These are phyloP conservation scores for Typhlomys cinereus DNA, from an alignment of 2,113 vertebrate species.

Conservation along the genomic window DNA sequence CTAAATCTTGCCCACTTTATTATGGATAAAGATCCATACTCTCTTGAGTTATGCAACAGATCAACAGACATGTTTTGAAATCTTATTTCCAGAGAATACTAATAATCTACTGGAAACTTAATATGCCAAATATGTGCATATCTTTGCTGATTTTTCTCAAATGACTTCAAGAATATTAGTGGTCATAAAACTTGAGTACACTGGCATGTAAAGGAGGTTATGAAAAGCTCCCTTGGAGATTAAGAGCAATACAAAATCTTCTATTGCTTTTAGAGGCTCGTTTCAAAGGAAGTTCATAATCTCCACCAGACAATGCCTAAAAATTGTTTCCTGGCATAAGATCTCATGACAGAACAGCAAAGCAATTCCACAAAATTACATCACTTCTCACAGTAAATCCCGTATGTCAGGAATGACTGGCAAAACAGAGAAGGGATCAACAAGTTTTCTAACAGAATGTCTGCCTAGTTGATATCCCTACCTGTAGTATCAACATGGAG, in stretches of 20 bases:
- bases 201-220: conserved; percentile 14
- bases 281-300: conserved; percentile 41
- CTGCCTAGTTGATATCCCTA: background rate
- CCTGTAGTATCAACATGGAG: background rate
- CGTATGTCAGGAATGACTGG: background rate
- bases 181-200: conserved; percentile 13
- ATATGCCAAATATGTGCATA: background rate
- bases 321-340: conserved; percentile 49
- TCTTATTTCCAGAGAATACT: background rate
- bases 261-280: background rate
- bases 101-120: conserved; percentile 16
- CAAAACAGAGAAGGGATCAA: background rate
- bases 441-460: conserved; percentile 3
- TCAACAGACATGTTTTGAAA: background rate
- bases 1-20: background rate
- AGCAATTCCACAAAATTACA: conserved; percentile 12
- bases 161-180: background rate
- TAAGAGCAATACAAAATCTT: conserved; percentile 22
- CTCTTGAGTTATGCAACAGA: background rate
- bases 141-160: conserved; percentile 36
- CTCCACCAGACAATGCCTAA: conserved; percentile 50
- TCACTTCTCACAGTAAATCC: conserved; percentile 3
- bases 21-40: background rate
- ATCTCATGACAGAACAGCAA: background rate
- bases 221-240: conserved; percentile 7